Base-by-base conservation (phyloP, 30 jellyfish, hydroid and myxozoan species). In the Aurelia aurita complex sp. Pacific region DNA sequence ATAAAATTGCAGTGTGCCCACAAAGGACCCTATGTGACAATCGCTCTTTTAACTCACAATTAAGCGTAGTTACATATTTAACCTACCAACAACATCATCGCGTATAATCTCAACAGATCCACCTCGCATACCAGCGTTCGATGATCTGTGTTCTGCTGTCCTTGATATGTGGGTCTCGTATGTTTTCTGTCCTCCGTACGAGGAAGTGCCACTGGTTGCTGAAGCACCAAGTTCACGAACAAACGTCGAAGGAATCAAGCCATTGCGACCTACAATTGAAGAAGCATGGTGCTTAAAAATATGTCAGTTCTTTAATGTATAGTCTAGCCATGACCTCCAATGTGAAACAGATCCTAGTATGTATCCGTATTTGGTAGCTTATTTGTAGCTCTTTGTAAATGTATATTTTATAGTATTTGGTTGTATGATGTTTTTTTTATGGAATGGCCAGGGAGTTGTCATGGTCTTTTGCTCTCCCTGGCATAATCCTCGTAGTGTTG, bases 171-270 rank as follows among this genome's bases (percentile, higher is more conserved):
- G 87, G 16, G 54, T 50, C 61, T 82, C 92, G 62, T 54, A 82
- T 10, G 87, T 2, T 64, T 84, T 84, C 36, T 84, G 93, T 42
- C 83, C 87, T 5, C 93, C 87, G 57, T 73, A 84, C 9, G 87
- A 73, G 5, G 93, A 84, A 64, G 84, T 1, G 23, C 73, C 75
- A 10, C 72, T 70, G 5, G 82, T 38, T 52, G 51, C 69, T 34
- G 93, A 72, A 50, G 42, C 70, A 17, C 96, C 90, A 32, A 78
- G 38, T 55, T 88, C 96, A 10, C 94, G 88, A 10, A 94, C 94
- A 82, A 83, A 94, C 70, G 90, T 94, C 6, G 99, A 89, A 10
- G 97, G 97, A 36, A 94, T 91, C 52, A 94, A 80, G 32, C 97
- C 96, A 46, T 91, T 80, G 33, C 92, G 91, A 32, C 99, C 99